Conservation (phyloP, 1,140 invertebrate genomes). For the Pogonus chalceus region DNA sequence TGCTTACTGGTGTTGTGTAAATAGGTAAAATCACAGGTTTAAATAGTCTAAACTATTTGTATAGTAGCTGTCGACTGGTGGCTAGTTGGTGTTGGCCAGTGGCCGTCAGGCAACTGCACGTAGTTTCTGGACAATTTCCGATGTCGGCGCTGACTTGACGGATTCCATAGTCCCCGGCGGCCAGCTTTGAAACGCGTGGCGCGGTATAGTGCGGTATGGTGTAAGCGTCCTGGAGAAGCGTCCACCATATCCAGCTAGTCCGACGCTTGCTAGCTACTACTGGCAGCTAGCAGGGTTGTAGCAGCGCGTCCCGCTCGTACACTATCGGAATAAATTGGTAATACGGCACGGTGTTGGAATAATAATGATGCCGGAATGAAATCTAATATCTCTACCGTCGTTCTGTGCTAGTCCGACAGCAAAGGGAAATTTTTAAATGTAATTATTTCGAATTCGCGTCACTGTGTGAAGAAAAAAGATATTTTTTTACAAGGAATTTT, state of each 20-base stretch:
- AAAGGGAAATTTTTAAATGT: constrained; percentile 1
- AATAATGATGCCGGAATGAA: background rate
- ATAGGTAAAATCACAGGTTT: too few relatives aligned
- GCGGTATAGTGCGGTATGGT: too few relatives aligned
- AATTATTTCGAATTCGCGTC: background rate
- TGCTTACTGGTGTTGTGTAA: too few relatives aligned
- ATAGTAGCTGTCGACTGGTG: background rate
- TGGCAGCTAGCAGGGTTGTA: background rate
- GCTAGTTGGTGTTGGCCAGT: background rate
- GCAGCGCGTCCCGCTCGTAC: background rate
- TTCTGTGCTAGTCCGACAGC: background rate
- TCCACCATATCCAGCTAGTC: too few relatives aligned
- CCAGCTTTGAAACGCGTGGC: background rate
- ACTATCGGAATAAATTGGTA: constrained; percentile 5
- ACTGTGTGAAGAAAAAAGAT: background rate
- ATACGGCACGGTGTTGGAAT: background rate
- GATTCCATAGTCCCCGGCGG: background rate
- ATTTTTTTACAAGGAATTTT: background rate
- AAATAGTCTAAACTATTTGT: background rate
- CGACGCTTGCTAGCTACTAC: too few relatives aligned
- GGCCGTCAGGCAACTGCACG: background rate
- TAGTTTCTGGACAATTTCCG: constrained; percentile 7
- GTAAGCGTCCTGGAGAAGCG: too few relatives aligned
- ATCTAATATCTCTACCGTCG: background rate
- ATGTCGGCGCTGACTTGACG: constrained; percentile 4